A percentile compares a stretch with the other conserved stretches of the same genome.
These are phyloP conservation scores for Percina caprodes DNA, from an alignment of 2,113 vertebrate species.

Conservation along the genomic window DNA sequence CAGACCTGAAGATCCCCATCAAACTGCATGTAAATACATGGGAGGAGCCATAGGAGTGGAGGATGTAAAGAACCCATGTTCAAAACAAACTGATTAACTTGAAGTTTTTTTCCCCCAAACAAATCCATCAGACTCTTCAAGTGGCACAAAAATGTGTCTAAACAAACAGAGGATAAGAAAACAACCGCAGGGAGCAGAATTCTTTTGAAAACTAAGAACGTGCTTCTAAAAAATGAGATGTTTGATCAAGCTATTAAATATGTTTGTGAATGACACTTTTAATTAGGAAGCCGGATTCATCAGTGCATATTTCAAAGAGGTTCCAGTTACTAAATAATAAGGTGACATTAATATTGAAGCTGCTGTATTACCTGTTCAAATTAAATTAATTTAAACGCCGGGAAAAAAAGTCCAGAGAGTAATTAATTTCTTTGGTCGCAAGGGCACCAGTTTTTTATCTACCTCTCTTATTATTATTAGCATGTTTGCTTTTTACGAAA, in stretches of 20 bases:
- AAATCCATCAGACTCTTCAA: constrained; percentile 60
- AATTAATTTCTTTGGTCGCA: constrained; percentile 61
- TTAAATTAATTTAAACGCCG: constrained; percentile 58
- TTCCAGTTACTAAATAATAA: constrained; percentile 61
- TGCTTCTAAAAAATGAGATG: constrained; percentile 38
- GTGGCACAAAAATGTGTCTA: constrained; percentile 48
- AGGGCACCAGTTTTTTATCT: constrained; percentile 42
- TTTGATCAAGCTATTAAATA: constrained; percentile 56
- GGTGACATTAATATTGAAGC: constrained; percentile 61
- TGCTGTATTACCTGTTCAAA: constrained; percentile 53
- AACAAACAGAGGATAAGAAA: constrained; percentile 62
- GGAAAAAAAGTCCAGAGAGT: constrained; percentile 32
- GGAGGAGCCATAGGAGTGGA: constrained; percentile 74
- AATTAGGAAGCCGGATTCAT: constrained; percentile 67
- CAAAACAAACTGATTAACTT: constrained; percentile 82
- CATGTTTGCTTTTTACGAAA: constrained; percentile 18
- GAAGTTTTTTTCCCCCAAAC: constrained; percentile 53
- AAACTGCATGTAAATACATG: constrained; percentile 78
- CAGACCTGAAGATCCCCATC: constrained; percentile 82
- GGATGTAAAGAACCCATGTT: constrained; percentile 73
- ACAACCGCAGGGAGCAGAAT: constrained; percentile 30
- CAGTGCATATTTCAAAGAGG: constrained; percentile 56
- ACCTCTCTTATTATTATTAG: constrained; percentile 24
- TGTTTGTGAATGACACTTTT: constrained; percentile 62
- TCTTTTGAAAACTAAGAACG: constrained; percentile 29